Evolutionary conservation across 2,113 vertebrate species (phyloP).

Genomic region (Oryzias curvinotus): DNA sequence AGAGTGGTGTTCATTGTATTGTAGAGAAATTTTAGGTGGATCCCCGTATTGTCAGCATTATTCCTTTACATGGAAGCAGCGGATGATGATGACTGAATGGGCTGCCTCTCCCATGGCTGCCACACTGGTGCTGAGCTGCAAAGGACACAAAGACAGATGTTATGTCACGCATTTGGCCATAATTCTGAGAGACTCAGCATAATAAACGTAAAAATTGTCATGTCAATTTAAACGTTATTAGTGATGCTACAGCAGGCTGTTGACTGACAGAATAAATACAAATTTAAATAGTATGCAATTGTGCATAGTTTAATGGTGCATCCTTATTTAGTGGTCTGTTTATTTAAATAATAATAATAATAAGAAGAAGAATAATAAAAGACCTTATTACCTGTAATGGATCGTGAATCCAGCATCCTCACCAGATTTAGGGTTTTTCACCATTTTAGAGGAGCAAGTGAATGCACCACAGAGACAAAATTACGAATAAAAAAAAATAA

Average conservation of each 20-base stretch:
- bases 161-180: background rate
- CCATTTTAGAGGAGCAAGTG: conserved; percentile 24
- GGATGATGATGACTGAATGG: conserved; percentile 27
- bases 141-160: conserved; percentile 38
- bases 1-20: conserved; percentile 85
- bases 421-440: conserved; percentile 25
- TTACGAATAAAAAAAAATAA: background rate
- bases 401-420: conserved; percentile 32
- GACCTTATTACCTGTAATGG: conserved; percentile 29
- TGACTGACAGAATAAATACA: conserved; percentile 1
- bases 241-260: no score
- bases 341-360: background rate
- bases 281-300: background rate
- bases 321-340: background rate
- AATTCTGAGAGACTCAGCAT: background rate
- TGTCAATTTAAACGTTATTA: no score
- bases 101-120: conserved; percentile 43
- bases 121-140: conserved; percentile 38
- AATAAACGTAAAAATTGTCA: background rate
- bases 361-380: no score
- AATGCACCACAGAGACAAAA: conserved; percentile 31
- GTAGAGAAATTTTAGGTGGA: conserved; percentile 23
- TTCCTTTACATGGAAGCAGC: conserved; percentile 27
- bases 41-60: conserved; percentile 37
- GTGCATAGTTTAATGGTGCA: conserved; percentile 3